Evolutionary conservation across 2,113 vertebrate genomes (phyloP).

Genomic region (Stomatorhinus ivindoensis): DNA sequence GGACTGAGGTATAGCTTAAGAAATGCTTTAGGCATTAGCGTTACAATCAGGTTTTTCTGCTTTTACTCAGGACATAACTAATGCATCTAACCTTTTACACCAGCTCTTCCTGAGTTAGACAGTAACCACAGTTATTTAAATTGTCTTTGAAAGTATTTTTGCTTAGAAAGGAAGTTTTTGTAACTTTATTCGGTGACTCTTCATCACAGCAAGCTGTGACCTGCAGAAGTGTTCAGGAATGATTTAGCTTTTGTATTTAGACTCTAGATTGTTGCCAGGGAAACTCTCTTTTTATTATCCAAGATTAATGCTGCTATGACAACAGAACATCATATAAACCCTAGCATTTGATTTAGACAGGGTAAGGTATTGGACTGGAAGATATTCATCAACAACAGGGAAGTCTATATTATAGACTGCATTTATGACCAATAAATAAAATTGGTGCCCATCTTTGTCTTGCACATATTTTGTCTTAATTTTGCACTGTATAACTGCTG

Average conservation of each 20-base stretch:
- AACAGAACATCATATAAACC: slow-evolving; percentile 10
- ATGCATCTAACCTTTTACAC: slow-evolving; percentile 36
- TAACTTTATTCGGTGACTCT: background rate
- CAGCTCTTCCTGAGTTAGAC: background rate
- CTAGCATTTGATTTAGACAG: background rate
- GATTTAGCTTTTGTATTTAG: slow-evolving; percentile 21
- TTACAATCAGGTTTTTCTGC: slow-evolving; percentile 30
- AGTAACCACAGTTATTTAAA: background rate
- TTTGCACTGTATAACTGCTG: background rate
- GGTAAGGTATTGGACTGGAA: background rate
- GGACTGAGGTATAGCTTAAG: background rate
- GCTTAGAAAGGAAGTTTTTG: background rate
- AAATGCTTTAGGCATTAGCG: slow-evolving; percentile 6
- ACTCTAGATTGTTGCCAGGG: slow-evolving; percentile 21
- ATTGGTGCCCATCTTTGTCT: background rate
- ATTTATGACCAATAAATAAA: background rate
- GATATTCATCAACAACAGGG: background rate
- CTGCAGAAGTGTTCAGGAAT: slow-evolving; percentile 29
- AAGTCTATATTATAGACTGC: background rate
- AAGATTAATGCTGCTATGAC: slow-evolving; percentile 11
- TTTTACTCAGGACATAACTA: slow-evolving; percentile 31
- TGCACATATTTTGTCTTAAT: background rate
- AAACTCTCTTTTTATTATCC: slow-evolving; percentile 27
- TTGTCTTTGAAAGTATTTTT: background rate
- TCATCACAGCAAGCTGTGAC: background rate